Conservation (phyloP, 2,113 vertebrate species). For the Indri indri region DNA sequence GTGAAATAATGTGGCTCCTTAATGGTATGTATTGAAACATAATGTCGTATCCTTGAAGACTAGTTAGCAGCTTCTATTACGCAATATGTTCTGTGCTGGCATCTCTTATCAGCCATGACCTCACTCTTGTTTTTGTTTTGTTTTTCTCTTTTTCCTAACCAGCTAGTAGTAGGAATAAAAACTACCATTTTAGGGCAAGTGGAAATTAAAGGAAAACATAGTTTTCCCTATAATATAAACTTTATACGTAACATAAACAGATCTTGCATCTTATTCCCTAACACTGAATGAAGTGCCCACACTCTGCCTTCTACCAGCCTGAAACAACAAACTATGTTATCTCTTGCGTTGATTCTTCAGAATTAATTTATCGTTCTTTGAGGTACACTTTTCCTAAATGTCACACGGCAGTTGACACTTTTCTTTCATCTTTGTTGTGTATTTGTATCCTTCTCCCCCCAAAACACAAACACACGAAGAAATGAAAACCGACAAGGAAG, state of each 20-base stretch:
- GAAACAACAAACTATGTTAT: neutral
- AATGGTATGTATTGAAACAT: neutral
- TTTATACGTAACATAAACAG: neutral
- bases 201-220: slow-evolving; percentile 35
- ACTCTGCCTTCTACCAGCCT: neutral
- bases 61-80: neutral
- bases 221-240: neutral
- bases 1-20: neutral
- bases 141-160: slow-evolving; percentile 18
- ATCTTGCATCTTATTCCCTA: neutral
- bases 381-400: neutral
- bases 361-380: neutral
- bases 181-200: neutral
- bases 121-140: slow-evolving; percentile 13
- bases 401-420: neutral
- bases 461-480: neutral
- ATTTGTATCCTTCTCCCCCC: neutral
- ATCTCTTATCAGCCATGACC: slow-evolving; percentile 31
- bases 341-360: neutral
- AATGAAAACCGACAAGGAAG: slow-evolving; percentile 23
- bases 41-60: neutral
- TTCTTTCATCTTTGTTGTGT: neutral
- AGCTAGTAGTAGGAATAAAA: neutral
- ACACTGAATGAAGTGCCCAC: neutral
- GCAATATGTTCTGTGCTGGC: neutral